Conservation (phyloP, 2,113 vertebrate species). For the Muscicapa adusta region DNA sequence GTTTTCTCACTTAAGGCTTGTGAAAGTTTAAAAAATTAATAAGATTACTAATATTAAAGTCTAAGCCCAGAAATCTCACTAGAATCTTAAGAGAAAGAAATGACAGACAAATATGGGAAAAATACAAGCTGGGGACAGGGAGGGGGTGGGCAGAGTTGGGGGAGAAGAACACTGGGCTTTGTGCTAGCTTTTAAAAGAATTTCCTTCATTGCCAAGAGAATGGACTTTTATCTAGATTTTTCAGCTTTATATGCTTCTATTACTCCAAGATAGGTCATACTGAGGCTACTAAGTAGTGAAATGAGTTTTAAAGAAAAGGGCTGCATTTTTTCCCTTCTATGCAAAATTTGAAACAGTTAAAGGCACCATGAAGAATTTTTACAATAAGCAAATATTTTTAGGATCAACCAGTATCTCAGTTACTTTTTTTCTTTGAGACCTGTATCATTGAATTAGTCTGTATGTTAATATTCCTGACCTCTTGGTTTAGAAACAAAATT, state of each 20-base stretch:
- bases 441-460: neutral
- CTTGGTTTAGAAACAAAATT: neutral
- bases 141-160: rapidly evolving
- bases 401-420: neutral
- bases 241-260: neutral
- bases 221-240: neutral
- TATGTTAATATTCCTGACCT: neutral
- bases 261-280: neutral
- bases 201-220: neutral
- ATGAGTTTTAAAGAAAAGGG: neutral
- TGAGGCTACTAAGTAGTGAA: neutral
- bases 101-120: neutral
- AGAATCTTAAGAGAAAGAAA: slow-evolving; percentile 11
- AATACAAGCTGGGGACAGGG: neutral
- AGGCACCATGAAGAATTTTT: neutral
- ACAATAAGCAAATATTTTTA: neutral
- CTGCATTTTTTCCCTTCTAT: neutral
- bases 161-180: neutral
- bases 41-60: slow-evolving; percentile 56
- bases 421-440: neutral
- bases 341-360: neutral
- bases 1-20: slow-evolving; percentile 10
- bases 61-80: neutral
- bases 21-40: slow-evolving; percentile 64
- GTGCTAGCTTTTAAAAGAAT: neutral